Percentiles rank a stretch among this genome's conserved stretches.
Evolutionary conservation across 2,888 invertebrate species (phyloP).

Genomic region (Rhagonycha fulva): DNA sequence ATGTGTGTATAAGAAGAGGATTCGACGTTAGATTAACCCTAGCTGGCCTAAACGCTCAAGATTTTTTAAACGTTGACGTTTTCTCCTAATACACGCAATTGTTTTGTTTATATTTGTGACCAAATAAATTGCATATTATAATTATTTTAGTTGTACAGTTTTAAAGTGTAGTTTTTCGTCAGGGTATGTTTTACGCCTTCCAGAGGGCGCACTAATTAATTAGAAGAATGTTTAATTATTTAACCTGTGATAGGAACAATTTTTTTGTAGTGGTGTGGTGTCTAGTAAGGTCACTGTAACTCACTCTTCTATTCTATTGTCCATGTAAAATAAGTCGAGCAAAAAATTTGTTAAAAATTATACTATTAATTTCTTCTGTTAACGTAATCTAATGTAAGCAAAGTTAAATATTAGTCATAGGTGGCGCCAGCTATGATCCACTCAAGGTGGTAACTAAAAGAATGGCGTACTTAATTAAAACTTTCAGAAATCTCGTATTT

Average conservation of each 20-base stretch:
- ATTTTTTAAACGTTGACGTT: neutral
- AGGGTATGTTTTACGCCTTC: neutral
- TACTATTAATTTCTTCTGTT: neutral
- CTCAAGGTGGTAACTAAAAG: neutral
- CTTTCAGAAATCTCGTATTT: neutral
- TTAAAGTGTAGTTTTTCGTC: neutral
- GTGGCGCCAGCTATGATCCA: neutral
- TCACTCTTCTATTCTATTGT: neutral
- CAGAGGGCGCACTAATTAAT: neutral
- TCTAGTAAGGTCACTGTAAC: neutral
- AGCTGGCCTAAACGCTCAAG: neutral
- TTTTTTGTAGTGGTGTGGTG: constrained; percentile 3
- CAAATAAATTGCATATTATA: neutral
- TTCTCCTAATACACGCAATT: neutral
- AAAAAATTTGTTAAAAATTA: neutral
- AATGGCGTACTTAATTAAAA: neutral
- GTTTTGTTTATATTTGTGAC: neutral
- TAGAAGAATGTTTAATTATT: constrained; percentile 9
- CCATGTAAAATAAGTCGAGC: neutral
- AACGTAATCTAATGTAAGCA: neutral
- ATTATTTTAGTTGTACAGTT: neutral
- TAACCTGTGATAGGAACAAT: constrained; percentile 19
- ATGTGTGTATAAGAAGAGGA: neutral
- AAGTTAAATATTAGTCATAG: neutral
- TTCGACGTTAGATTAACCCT: neutral